Conservation (phyloP, 2,888 invertebrate genomes). For the Dolichomitus sp. region DNA sequence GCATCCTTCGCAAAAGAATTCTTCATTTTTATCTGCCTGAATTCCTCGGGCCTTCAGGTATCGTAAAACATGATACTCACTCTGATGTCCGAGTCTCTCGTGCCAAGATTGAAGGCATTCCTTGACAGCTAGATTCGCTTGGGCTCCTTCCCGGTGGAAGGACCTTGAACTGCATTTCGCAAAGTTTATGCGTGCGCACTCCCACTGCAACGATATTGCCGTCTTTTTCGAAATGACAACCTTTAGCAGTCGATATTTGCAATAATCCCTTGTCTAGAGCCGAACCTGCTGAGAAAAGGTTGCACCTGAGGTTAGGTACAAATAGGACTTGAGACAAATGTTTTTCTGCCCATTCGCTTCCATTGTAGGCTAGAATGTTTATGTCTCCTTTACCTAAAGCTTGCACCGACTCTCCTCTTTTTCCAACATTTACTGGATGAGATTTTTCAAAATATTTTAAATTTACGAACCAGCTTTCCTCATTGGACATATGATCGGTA, state of each 20-base stretch:
- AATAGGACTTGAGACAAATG: constrained; percentile 55
- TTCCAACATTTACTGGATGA: constrained; percentile 55
- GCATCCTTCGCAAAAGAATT: constrained; percentile 64
- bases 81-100: constrained; percentile 63
- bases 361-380: constrained; percentile 65
- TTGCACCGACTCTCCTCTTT: constrained; percentile 54
- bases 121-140: constrained; percentile 32
- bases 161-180: constrained; percentile 55
- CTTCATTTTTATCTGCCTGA: constrained; percentile 29
- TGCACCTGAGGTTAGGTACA: constrained; percentile 54
- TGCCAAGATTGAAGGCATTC: constrained; percentile 56
- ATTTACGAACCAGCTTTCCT: constrained; percentile 59
- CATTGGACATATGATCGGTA: constrained; percentile 69
- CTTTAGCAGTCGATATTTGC: constrained; percentile 53
- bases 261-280: constrained; percentile 62
- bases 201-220: constrained; percentile 57
- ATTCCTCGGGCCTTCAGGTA: neutral
- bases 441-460: too few species aligned
- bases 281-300: constrained; percentile 62
- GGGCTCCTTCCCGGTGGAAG: constrained; percentile 7
- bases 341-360: constrained; percentile 59
- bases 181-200: constrained; percentile 59
- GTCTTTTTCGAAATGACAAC: constrained; percentile 53
- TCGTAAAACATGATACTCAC: constrained; percentile 38
- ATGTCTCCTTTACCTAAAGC: constrained; percentile 67